Evolutionary conservation across 2,113 vertebrate species (phyloP).

Genomic region (Himantopus leucocephalus): DNA sequence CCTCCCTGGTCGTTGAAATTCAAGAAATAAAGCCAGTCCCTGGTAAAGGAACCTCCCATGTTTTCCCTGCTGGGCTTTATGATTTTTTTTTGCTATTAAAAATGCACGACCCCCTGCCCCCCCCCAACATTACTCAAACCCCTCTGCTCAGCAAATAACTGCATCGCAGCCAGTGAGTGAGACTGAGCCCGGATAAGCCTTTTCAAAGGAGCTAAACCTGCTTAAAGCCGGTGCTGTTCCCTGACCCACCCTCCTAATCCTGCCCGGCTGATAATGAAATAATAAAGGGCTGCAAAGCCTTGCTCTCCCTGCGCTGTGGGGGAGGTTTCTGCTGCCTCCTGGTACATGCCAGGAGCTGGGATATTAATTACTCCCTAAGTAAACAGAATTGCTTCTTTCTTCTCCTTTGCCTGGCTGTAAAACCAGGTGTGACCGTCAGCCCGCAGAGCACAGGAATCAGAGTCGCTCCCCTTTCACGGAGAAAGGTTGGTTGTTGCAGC

Average conservation of each 20-base stretch:
- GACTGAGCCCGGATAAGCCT: background rate
- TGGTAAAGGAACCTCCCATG: background rate
- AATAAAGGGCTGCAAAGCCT: conserved; percentile 1
- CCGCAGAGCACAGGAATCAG: background rate
- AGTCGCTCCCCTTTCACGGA: background rate
- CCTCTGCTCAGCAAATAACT: background rate
- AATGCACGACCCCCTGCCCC: background rate
- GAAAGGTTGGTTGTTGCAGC: background rate
- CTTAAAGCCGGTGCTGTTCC: background rate
- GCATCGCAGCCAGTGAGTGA: background rate
- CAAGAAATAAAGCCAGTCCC: background rate
- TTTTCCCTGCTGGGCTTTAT: background rate
- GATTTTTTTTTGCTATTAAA: background rate
- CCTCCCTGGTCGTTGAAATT: background rate
- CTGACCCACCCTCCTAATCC: conserved; percentile 28
- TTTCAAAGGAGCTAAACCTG: conserved; percentile 45
- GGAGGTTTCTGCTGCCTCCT: conserved; percentile 9
- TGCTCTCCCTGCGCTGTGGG: background rate
- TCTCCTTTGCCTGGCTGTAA: background rate
- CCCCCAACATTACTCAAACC: background rate
- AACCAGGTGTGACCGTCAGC: background rate
- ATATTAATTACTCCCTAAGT: background rate
- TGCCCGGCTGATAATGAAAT: conserved; percentile 15
- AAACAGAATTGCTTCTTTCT: conserved; percentile 26
- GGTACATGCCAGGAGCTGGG: background rate